Evolutionary conservation across 2,797 vertebrate genomes (phyloP).

Genomic region (Mormyrus hasselquistii): DNA sequence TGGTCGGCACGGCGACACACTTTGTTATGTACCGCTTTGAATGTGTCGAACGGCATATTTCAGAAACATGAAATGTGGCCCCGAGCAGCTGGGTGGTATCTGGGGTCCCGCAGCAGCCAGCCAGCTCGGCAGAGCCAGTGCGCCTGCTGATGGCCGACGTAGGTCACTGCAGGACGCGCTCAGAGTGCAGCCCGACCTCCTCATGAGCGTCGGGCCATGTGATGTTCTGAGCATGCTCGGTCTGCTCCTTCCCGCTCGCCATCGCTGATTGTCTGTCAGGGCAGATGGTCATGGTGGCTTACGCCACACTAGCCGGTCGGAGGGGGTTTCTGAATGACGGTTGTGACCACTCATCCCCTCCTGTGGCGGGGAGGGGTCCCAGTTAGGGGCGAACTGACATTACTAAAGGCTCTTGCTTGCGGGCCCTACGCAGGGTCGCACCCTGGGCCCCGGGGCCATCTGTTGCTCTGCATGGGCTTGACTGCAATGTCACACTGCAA

Average conservation of each 20-base stretch:
- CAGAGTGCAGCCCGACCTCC: neutral
- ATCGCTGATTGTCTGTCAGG: neutral
- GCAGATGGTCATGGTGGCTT: neutral
- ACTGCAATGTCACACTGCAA: conserved; percentile 17
- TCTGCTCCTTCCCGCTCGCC: neutral
- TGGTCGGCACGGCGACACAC: neutral
- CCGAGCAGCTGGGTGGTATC: neutral
- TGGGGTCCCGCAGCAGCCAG: neutral
- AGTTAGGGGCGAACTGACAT: too few species aligned
- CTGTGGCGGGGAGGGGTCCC: neutral
- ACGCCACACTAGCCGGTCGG: neutral
- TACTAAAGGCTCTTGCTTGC: neutral
- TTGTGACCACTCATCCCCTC: neutral
- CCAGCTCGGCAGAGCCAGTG: neutral
- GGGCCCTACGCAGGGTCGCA: neutral
- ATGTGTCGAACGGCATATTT: neutral
- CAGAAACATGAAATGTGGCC: neutral
- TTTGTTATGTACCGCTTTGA: neutral
- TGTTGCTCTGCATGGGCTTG: neutral
- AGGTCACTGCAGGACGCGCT: neutral
- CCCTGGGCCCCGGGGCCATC: neutral
- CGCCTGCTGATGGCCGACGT: neutral
- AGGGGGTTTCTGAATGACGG: neutral
- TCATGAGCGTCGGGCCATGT: neutral
- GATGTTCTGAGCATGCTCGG: neutral